Evolutionary conservation across 1,140 invertebrate species (phyloP).

Genomic region (Drosophila setifemur): DNA sequence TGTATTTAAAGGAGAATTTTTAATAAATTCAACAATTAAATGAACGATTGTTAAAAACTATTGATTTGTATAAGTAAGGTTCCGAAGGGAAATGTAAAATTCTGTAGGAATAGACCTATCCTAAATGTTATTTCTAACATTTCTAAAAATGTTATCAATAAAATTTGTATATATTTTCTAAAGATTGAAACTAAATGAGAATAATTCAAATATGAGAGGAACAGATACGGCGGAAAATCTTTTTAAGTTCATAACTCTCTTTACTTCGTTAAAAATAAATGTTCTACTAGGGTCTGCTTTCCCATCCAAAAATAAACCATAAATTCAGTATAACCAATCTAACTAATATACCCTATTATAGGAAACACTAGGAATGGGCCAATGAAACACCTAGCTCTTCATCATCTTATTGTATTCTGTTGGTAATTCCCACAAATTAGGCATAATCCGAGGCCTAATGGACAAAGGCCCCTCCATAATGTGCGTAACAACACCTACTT

Average conservation of each 20-base stretch:
- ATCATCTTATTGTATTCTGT: constrained; percentile 16
- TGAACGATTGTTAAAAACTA: neutral
- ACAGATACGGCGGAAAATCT: too few species aligned
- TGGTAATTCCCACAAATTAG: constrained; percentile 65
- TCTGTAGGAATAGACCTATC: too few species aligned
- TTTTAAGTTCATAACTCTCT: too few species aligned
- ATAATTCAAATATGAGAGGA: too few species aligned
- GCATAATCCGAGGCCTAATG: constrained; percentile 50
- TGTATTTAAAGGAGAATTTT: constrained; percentile 29
- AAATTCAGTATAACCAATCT: constrained; percentile 4
- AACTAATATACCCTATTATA: neutral
- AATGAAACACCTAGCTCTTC: constrained; percentile 6
- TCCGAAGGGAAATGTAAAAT: too few species aligned
- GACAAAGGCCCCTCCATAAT: constrained; percentile 44
- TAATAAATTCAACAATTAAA: constrained; percentile 37
- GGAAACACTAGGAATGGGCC: neutral
- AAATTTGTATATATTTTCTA: too few species aligned
- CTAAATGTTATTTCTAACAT: too few species aligned
- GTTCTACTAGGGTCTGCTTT: too few species aligned
- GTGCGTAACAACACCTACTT: constrained; percentile 77
- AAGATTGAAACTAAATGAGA: too few species aligned
- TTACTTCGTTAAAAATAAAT: neutral
- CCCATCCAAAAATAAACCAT: neutral
- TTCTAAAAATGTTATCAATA: too few species aligned
- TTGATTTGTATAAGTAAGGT: too few species aligned